Base-by-base conservation (phyloP, 2,113 vertebrate genomes). In the Sebastes fasciatus region DNA sequence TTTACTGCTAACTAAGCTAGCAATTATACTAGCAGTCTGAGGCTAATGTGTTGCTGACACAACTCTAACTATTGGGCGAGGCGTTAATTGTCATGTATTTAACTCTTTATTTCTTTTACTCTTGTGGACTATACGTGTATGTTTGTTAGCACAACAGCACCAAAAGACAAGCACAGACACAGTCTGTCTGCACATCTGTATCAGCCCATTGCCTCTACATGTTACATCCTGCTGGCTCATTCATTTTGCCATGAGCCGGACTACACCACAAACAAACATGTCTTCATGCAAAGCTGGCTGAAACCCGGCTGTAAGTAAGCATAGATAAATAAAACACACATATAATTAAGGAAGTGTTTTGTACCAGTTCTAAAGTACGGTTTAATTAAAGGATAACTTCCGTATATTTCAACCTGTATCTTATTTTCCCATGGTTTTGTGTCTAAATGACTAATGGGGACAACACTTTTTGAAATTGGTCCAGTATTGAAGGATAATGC, bases 181-280 rank as follows among this genome's bases (percentile, higher is more conserved):
- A 43, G 8, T 16, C 43, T 55, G 10, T 61, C 23, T 54, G 6
- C 66, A 78, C 42, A 48, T 65, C 40, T 42, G 54, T 12, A 26
- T 45, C 16, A 69, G 43, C 9, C 23, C 60, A 45, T n/a, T 65
- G 45, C 52, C 42, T 78, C 55, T 19, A 58, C 80, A 40, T 54
- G 86, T 69, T 75, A 23, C 52, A 84, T 67, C 77, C 42, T 84
- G 74, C 66, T 45, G 74, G 16, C 23, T 80, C 23, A 40, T n/a
- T 61, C 11, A 45, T n/a, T 68, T 66, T 0, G 2, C 9, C 46
- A 48, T 26, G 67, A 34, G 57, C 49, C 5, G 34, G 34, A 70
- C 11, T 46, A 26, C 19, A 80, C n/a, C 12, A 58, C 58, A 71
- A 74, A 84, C 42, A 85, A 79, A 75, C 62, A 80, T 4, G 2